Percentiles rank a stretch among this genome's conserved stretches.
Evolutionary conservation across 2,888 invertebrate species (phyloP).

Genomic region (Laspeyria flexula): DNA sequence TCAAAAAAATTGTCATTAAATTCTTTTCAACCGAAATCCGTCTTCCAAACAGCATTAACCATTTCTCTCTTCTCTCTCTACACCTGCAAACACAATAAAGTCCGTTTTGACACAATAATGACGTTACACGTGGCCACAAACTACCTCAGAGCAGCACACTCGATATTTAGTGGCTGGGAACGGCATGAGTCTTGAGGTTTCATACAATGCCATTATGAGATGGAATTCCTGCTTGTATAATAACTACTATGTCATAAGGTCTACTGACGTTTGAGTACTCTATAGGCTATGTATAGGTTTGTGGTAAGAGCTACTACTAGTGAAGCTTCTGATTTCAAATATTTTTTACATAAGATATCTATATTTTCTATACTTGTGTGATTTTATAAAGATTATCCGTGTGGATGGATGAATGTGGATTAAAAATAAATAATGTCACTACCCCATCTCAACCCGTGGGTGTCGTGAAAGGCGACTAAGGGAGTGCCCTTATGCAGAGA

Average conservation of each 20-base stretch:
- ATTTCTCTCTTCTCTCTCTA: not conserved
- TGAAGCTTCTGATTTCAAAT: not conserved
- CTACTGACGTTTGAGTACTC: not conserved
- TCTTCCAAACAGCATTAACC: not conserved
- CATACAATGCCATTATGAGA: constrained; percentile 7
- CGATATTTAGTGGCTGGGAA: constrained; percentile 37
- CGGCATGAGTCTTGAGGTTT: constrained; percentile 9
- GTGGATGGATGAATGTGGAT: too few relatives aligned
- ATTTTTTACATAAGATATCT: too few relatives aligned
- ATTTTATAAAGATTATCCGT: too few relatives aligned
- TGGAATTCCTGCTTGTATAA: not conserved
- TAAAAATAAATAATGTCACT: too few relatives aligned
- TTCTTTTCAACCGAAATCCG: too few relatives aligned
- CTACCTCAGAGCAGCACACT: constrained; percentile 5
- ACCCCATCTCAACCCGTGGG: too few relatives aligned
- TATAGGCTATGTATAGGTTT: not conserved
- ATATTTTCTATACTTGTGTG: too few relatives aligned
- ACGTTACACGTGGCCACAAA: constrained; percentile 8
- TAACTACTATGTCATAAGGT: not conserved
- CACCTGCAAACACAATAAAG: constrained; percentile 5
- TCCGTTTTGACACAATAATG: constrained; percentile 7
- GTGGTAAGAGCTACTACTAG: not conserved
- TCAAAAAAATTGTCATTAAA: too few relatives aligned
- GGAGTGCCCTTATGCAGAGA: too few relatives aligned
- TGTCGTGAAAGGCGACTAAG: too few relatives aligned